A percentile compares a stretch with the other conserved stretches of the same genome.
Conservation (phyloP, 2,797 vertebrate species). For the Danio tinwini region DNA sequence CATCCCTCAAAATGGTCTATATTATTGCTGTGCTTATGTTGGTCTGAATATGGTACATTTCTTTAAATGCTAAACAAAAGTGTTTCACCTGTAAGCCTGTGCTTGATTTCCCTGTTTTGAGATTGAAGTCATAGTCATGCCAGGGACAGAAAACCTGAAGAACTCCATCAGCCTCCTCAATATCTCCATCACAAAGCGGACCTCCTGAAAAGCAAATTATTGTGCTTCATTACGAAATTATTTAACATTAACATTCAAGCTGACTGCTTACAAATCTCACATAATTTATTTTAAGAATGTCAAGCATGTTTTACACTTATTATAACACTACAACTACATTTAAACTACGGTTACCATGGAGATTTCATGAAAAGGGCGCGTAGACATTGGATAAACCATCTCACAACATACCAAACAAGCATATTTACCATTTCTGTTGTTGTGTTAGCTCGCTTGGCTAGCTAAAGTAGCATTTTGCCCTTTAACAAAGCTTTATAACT, state of each 20-base stretch:
- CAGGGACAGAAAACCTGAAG: conserved; percentile 81
- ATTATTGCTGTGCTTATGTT: neutral
- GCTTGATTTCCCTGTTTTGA: conserved; percentile 76
- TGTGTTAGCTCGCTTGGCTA: neutral
- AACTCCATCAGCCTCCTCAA: conserved; percentile 77
- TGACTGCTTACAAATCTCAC: neutral
- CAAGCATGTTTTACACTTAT: too few relatives aligned
- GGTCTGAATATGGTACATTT: neutral
- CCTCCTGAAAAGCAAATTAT: conserved; percentile 68
- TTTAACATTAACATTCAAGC: neutral
- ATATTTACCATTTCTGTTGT: neutral
- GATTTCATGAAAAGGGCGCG: neutral
- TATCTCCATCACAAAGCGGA: conserved; percentile 80
- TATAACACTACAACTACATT: too few relatives aligned
- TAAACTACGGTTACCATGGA: conserved; percentile 2
- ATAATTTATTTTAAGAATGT: neutral
- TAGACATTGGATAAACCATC: neutral
- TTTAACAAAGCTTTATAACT: too few relatives aligned
- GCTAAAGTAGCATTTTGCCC: neutral
- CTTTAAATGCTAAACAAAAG: neutral
- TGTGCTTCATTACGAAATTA: neutral
- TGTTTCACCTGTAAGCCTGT: conserved; percentile 74
- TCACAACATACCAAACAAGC: neutral
- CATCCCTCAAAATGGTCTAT: too few relatives aligned
- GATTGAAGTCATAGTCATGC: conserved; percentile 81